Conservation (phyloP, 1,140 invertebrate genomes). For the Oscheius sp. region DNA sequence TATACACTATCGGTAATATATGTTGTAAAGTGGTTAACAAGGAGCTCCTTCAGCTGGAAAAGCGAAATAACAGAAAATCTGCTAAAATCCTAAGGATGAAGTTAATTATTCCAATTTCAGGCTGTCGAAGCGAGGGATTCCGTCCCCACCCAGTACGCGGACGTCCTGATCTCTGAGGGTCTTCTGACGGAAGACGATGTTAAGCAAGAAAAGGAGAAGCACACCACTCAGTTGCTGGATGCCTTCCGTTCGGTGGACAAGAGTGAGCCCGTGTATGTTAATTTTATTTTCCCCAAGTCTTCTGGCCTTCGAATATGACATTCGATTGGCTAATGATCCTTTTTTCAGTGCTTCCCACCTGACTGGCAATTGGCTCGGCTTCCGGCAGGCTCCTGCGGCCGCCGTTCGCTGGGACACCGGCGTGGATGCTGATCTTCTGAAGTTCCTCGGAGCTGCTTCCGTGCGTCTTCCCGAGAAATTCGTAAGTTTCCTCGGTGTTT, state of each 20-base stretch:
- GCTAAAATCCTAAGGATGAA: background rate
- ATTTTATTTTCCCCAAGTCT: background rate
- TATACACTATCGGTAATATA: too few species aligned
- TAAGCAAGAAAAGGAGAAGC: slow-evolving; percentile 65
- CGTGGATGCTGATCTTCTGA: slow-evolving; percentile 72
- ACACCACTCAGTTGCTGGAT: slow-evolving; percentile 69
- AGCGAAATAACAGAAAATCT: too few species aligned
- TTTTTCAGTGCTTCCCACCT: slow-evolving; percentile 71
- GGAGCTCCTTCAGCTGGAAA: too few species aligned
- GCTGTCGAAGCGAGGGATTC: slow-evolving; percentile 28
- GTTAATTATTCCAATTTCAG: background rate
- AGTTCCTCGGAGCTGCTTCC: slow-evolving; percentile 78
- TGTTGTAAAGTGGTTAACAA: too few species aligned
- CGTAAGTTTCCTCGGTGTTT: slow-evolving; percentile 58
- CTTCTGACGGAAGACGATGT: slow-evolving; percentile 69
- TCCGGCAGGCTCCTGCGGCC: slow-evolving; percentile 70
- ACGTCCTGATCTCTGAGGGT: slow-evolving; percentile 62
- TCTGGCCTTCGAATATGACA: slow-evolving; percentile 7
- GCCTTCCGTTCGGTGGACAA: slow-evolving; percentile 69
- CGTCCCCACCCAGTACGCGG: slow-evolving; percentile 33
- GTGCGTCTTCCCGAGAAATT: slow-evolving; percentile 75
- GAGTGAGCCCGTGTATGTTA: slow-evolving; percentile 66
- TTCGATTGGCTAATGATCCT: background rate
- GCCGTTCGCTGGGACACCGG: slow-evolving; percentile 89
- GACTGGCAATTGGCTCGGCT: slow-evolving; percentile 73